Base-by-base conservation (phyloP, 2,113 vertebrate species). In the Macrotis lagotis region DNA sequence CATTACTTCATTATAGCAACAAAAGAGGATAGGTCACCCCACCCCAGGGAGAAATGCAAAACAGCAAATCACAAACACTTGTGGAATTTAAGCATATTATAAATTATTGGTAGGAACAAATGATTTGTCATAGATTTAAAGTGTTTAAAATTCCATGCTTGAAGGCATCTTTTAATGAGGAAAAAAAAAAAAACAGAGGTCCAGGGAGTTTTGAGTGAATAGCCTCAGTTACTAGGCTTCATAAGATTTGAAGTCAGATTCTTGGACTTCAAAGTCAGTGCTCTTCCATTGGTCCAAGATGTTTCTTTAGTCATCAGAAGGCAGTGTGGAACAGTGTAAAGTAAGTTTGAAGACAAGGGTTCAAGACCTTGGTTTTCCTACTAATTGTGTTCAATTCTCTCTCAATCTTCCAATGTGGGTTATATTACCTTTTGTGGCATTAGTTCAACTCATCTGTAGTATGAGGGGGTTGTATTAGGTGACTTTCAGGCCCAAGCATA, bases 11-110 rank as follows among this genome's bases (percentile, higher is more conserved):
- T 89, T 48, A 90, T 51, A 93, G 50, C 91, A 94, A 55, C 96
- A 66, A 88, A 66, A 92, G 92, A 94, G 26, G 89, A 90, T 93
- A 89, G 74, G 83, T 89, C 51, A n/a, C n/a, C n/a, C n/a, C n/a
- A n/a, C 91, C 59, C 95, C 66, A 90, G 49, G 50, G 59, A 92
- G 83, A 97, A 97, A 96, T 0, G 19, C 19, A 83, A 95, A 92
- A 93, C 48, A 59, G 66, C 95, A 93, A 94, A 94, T 94, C 51
- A 92, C 89, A 94, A 96, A 37, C 91, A 94, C 90, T 92, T 95
- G 50, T 90, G 44, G 91, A 94, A 88, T 49, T 95, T 59, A 94
- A 89, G 90, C 0, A 93, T 6, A 0, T n/a, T 90, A 92, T 49
- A 89, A 74, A 90, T 93, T 91, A 90, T 37, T 91, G n/a, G 92